Base-by-base conservation (phyloP, 1,140 invertebrate species). In the Helicoverpa zea region DNA sequence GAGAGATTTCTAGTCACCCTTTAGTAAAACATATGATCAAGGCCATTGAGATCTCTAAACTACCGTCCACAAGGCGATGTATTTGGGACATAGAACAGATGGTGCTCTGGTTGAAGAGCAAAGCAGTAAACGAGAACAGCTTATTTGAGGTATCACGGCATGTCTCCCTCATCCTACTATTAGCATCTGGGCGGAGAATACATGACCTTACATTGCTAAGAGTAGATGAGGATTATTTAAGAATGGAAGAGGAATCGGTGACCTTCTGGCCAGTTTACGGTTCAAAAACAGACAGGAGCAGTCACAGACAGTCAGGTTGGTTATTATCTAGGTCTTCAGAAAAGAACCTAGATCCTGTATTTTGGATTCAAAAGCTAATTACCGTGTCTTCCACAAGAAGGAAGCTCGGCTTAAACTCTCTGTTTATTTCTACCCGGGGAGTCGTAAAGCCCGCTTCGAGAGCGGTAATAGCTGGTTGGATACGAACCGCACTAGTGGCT, bases 181-280 rank as follows among this genome's bases (percentile, higher is more conserved):
- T 61, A 61, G 59, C 59, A 30, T 61, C 59, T 61, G 59, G 59
- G 9, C 16, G 59, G 12, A 30, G 59, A 30, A 61, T 61, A 10
- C 59, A 61, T 4, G 59, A 61, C 59, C 59, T 61, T 16, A 61
- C 59, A 5, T 61, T 61, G 12, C 59, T 61, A 23, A 61, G 14
- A 30, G 18, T 61, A 10, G 59, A 30, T 61, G 12, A 61, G 18
- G 12, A 61, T 13, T 7, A 18, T 11, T 23, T 61, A 23, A 13
- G 3, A 30, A 61, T 30, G 12, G 59, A 61, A 30, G 59, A 61
- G 5, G 12, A 16, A 13, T 61, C 59, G 12, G 29, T 61, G 3
- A 61, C 59, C 13, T 61, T 61, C 29, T 61, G 59, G 59, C 59
- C 59, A 30, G 59, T 23, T 23, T 61, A 13, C 12, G 59, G 59